Evolutionary conservation across 2,888 invertebrate species (phyloP), one percentile per base, ranked within the genome.

Genomic region (Heliothis peltigera): DNA sequence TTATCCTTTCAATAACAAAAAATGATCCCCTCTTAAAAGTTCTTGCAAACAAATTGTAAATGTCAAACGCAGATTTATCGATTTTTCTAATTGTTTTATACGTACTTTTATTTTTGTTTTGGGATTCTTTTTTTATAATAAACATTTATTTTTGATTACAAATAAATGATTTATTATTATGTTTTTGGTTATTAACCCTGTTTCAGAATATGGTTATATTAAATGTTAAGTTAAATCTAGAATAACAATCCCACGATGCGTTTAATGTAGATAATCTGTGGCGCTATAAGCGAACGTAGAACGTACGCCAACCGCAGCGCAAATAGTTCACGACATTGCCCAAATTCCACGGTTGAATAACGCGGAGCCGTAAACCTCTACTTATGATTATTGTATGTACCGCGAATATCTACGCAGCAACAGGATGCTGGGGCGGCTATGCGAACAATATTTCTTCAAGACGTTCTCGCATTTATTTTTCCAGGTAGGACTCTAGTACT

Each of bases 321-420:
- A 53, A 74, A 76, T 78, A 78, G 65, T 70, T 78, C 70, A 48
- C 46, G 57, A 58, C 75, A 67, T 77, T 75, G 70, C 64, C 12
- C 47, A 52, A 55, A 75, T 77, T 66, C 61, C 59, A 47, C 63
- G 61, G 72, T 64, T 69, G 63, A 71, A 59, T 68, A 68, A 67
- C 71, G 64, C 64, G 63, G 62, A 15, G 47, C 63, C 55, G 59
- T 65, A 67, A 75, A 63, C 71, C 53, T 56, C 51, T 54, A 73
- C 75, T 77, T 65, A 75, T 70, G 70, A 60, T 79, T 78, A 75
- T 75, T 64, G 58, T 64, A 67, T 70, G 64, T 65, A 65, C 42
- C 58, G 21, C 48, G 60, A 65, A 75, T 66, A 59, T 22, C 60
- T 42, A 47, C 48, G 12, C 63, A 63, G 57, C 63, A 52, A 35